Conservation (phyloP, 2,797 vertebrate species). For the Botia almorhae region DNA sequence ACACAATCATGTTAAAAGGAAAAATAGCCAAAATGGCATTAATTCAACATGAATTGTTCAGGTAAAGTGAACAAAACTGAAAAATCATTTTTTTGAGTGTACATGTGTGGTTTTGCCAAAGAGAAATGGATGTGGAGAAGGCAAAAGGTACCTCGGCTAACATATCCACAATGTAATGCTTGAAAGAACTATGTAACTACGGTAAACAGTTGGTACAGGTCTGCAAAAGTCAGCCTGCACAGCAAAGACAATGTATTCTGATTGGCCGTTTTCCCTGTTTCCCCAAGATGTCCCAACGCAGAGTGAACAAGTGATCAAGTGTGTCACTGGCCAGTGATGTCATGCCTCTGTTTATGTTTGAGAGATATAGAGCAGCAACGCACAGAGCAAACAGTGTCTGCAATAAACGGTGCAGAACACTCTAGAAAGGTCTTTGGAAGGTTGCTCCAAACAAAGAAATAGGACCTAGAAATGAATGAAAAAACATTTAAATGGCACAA, state of each 20-base stretch:
- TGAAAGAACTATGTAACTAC: neutral
- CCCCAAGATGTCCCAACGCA: slow-evolving; percentile 5
- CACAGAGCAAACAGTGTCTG: slow-evolving; percentile 56
- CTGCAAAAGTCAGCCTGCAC: neutral
- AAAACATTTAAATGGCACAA: slow-evolving; percentile 13
- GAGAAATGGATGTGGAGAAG: slow-evolving; percentile 46
- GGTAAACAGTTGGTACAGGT: neutral
- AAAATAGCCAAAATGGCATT: no score
- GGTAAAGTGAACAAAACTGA: no score
- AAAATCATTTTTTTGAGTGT: slow-evolving; percentile 45
- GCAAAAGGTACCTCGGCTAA: slow-evolving; percentile 50
- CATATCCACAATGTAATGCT: slow-evolving; percentile 26
- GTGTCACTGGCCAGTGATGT: slow-evolving; percentile 65
- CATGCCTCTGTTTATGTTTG: slow-evolving; percentile 60
- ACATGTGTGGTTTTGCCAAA: slow-evolving; percentile 42
- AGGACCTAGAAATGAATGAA: neutral
- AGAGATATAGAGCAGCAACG: slow-evolving; percentile 53
- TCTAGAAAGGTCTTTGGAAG: slow-evolving; percentile 24
- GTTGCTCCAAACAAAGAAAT: slow-evolving; percentile 37
- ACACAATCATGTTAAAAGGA: no score
- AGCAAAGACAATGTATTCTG: neutral
- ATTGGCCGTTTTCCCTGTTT: slow-evolving; percentile 1
- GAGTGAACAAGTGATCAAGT: slow-evolving; percentile 31
- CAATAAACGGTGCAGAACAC: slow-evolving; percentile 57
- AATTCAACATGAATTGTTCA: no score